phyloP scores from a whole-genome alignment of 2,888 invertebrate species.

The Pecten maximus region DNA sequence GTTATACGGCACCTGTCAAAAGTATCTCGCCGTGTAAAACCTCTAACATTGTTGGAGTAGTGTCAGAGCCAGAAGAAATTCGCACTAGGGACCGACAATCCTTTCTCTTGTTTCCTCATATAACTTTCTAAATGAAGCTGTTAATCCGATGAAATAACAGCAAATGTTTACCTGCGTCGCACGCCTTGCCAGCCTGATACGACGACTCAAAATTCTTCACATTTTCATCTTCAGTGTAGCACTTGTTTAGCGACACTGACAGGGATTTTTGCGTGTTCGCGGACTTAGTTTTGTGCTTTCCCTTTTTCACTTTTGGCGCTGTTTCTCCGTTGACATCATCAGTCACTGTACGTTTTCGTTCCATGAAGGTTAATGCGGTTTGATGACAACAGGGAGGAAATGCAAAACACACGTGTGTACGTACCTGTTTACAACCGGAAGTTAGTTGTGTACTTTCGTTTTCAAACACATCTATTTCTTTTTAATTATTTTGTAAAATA shows the following conservation, averaged over 20 bases:
- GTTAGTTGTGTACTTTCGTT: background rate
- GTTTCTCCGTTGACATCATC: background rate
- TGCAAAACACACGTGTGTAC: background rate
- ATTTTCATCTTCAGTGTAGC: background rate
- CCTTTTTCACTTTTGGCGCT: background rate
- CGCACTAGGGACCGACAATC: too few species aligned
- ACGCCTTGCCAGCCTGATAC: background rate
- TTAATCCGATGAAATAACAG: too few species aligned
- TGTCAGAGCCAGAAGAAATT: too few species aligned
- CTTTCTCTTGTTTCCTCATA: too few species aligned
- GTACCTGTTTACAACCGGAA: background rate
- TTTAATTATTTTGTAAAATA: too few species aligned
- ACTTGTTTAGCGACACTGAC: background rate
- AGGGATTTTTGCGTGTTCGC: background rate
- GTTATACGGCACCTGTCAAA: too few species aligned
- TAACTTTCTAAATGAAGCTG: too few species aligned
- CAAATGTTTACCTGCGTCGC: background rate
- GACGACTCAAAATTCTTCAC: background rate
- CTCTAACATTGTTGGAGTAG: too few species aligned
- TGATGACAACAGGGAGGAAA: background rate
- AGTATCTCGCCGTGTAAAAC: too few species aligned
- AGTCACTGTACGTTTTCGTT: background rate
- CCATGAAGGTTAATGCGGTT: background rate
- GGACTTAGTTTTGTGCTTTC: background rate
- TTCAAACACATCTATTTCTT: background rate